A percentile compares a stretch with the other conserved stretches of the same genome.
These are phyloP conservation scores for Carterocephalus palaemon DNA, from an alignment of 2,888 invertebrate genomes.

Conservation along the genomic window DNA sequence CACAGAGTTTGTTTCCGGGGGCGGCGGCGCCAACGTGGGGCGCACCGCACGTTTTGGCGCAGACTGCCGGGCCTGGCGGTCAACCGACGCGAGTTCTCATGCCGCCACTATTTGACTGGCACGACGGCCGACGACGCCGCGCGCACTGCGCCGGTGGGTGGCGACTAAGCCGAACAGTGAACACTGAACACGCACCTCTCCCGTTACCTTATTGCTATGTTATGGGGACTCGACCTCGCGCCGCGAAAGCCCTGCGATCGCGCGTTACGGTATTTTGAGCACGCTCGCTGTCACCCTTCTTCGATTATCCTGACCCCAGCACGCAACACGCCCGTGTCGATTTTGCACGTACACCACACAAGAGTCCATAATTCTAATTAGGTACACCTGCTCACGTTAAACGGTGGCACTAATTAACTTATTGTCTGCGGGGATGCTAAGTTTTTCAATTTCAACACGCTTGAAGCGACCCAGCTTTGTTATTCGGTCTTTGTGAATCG, in stretches of 20 bases:
- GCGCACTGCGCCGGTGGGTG: conserved; percentile 73
- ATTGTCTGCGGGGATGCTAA: conserved; percentile 44
- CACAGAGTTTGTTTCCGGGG: conserved; percentile 38
- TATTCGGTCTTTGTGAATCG: conserved; percentile 50
- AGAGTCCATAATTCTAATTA: conserved; percentile 11
- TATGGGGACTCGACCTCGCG: conserved; percentile 70
- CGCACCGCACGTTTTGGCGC: conserved; percentile 68
- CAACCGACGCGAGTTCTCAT: conserved; percentile 51
- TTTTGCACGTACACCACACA: conserved; percentile 10
- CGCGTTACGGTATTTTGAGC: conserved; percentile 29
- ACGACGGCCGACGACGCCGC: conserved; percentile 60
- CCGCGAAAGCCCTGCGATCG: conserved; percentile 55
- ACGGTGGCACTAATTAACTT: conserved; percentile 40
- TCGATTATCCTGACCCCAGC: conserved; percentile 8
- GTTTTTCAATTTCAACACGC: conserved; percentile 54
- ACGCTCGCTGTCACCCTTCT: conserved; percentile 24
- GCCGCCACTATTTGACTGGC: conserved; percentile 69
- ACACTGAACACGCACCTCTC: conserved; percentile 63
- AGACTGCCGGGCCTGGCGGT: conserved; percentile 63
- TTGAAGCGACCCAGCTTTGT: conserved; percentile 50
- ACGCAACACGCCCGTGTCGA: conserved; percentile 4
- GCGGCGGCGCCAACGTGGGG: conserved; percentile 53
- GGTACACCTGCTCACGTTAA: conserved; percentile 26
- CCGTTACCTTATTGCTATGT: conserved; percentile 76
- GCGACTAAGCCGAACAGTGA: conserved; percentile 41